A percentile compares a stretch with the other conserved stretches of the same genome.
These are phyloP conservation scores for Reticulitermes speratus DNA, from an alignment of 1,140 invertebrate genomes.

Conservation along the genomic window DNA sequence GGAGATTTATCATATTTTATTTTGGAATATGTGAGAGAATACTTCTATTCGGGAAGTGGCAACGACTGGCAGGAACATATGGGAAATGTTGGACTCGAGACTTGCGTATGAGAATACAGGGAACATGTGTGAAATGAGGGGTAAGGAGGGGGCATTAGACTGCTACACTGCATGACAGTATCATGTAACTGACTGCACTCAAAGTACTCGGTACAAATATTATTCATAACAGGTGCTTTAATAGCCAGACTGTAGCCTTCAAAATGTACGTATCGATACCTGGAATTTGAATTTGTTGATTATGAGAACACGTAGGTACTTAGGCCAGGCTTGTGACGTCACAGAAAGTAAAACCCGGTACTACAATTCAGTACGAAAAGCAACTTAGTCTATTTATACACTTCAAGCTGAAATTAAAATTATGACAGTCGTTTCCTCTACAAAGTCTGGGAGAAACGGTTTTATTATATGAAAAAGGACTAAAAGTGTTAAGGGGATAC, in stretches of 20 bases:
- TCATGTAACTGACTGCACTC: neutral
- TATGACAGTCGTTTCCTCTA: neutral
- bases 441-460: neutral
- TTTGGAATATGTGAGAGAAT: slow-evolving; percentile 19
- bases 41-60: neutral
- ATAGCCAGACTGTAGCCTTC: neutral
- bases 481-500: neutral
- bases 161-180: neutral
- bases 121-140: neutral
- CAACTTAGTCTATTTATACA: neutral
- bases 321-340: neutral
- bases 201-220: neutral
- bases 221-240: neutral
- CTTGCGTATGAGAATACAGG: slow-evolving; percentile 10
- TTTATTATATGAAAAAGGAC: neutral
- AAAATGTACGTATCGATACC: neutral
- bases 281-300: neutral
- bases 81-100: neutral
- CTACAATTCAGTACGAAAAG: neutral
- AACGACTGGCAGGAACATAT: neutral
- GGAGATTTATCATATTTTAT: slow-evolving; percentile 17
- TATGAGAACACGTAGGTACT: neutral
- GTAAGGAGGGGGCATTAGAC: neutral
- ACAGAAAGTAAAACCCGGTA: neutral
- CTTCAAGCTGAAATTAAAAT: slow-evolving; percentile 1